Conservation (phyloP, 30 jellyfish, hydroid and myxozoan genomes). For the Aurelia coerulea region DNA sequence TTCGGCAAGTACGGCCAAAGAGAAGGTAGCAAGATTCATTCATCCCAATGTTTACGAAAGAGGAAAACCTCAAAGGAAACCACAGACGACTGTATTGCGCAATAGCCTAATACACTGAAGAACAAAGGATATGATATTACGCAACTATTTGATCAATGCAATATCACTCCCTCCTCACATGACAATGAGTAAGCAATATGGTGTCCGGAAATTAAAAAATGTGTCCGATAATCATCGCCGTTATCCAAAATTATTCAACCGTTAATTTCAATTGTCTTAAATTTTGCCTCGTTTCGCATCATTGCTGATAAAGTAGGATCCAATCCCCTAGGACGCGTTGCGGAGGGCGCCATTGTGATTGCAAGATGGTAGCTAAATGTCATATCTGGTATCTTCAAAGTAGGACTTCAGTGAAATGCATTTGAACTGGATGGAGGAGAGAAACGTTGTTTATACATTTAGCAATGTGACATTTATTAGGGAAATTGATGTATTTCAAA, state of each 20-base stretch:
- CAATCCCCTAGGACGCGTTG: conserved; percentile 50
- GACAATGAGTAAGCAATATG: conserved; percentile 1
- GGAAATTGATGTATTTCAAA: no score
- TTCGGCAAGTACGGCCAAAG: no score
- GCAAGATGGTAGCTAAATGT: not conserved
- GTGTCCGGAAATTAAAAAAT: conserved; percentile 18
- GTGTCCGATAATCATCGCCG: conserved; percentile 15
- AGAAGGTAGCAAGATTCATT: no score
- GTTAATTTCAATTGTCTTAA: conserved; percentile 45
- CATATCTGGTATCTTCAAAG: not conserved
- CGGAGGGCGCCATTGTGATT: conserved; percentile 10
- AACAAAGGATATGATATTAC: no score
- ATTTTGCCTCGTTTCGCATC: conserved; percentile 27
- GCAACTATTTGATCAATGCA: not conserved
- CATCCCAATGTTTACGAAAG: no score
- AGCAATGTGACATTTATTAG: no score
- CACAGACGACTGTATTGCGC: no score
- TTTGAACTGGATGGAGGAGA: no score
- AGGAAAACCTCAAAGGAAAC: no score
- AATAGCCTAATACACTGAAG: no score
- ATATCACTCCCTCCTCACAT: not conserved
- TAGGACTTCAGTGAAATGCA: no score
- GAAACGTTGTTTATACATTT: no score
- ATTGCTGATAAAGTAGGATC: conserved; percentile 37
- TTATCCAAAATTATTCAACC: conserved; percentile 26